Evolutionary conservation across 2,113 vertebrate species (phyloP), one percentile per base, ranked within the genome.

Genomic region (Campylorhamphus procurvoides): DNA sequence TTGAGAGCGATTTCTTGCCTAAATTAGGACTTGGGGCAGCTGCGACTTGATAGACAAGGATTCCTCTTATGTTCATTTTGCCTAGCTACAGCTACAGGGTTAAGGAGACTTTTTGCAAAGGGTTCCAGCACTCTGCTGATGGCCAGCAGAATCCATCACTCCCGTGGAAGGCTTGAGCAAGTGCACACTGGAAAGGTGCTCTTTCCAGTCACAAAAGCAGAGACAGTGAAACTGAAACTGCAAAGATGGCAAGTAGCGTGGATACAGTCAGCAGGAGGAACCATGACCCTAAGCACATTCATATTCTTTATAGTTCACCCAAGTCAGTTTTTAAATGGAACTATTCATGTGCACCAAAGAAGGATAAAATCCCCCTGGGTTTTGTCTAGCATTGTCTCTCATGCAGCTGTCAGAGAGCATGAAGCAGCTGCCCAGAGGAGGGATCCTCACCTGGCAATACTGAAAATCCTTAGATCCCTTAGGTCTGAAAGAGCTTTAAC

Each of bases 181-280:
- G 12, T 3, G 1, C 8, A 18, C 0, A 4, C n/a, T 96, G 74
- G 58, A 83, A 88, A 59, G 55, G 22, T 47, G 46, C 4, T 4
- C 0, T 79, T 90, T 86, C 31, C 59, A 67, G 63, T 18, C 77
- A 63, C 19, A 77, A 73, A 67, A 68, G 44, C 19, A 91, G 81
- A 77, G 92, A 85, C 60, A 78, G 35, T 64, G 71, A 96, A 94
- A 86, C 8, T 31, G 39, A 94, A 96, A 91, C 71, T 66, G 28
- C 18, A 39, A 46, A 76, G 49, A 49, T 3, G 5, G n/a, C 0
- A 0, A 69, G n/a, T 0, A 78, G 7, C 2, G 3, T 16, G 16
- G 33, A n/a, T 50, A 35, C 25, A 73, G 42, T 18, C 28, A 37
- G 44, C 33, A 56, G 47, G 39, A 64, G 19, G 20, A 90, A 37